Base-by-base conservation (phyloP, 2,888 invertebrate genomes). In the Ormyrus rosae region DNA sequence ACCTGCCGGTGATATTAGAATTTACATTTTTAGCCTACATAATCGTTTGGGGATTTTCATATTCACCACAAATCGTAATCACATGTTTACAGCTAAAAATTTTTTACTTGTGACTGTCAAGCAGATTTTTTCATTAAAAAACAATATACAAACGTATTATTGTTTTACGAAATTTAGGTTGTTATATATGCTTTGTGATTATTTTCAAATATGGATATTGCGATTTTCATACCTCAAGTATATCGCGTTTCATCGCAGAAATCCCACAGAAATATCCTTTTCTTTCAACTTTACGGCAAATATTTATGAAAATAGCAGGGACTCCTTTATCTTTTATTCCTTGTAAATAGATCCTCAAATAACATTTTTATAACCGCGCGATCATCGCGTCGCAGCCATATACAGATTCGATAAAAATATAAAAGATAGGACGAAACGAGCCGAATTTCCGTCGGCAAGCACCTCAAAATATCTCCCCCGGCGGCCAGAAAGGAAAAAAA, bases 11-110 rank as follows among this genome's bases (percentile, higher is more conserved):
- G 70, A 3, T 83, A 83, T 83, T 73, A 81, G 76, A 81, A 83
- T 83, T 83, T 81, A 83, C 80, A 81, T 83, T 76, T 80, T 69
- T 70, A 72, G 64, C 65, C 55, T 51, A 6, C 74, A 34, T 34
- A n/a, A 78, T 34, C 34, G 34, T 4, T 34, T 34, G 3, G 34
- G 34, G 34, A 34, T 4, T 34, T 34, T 34, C 34, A 34, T 34
- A 4, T 34, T 34, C 3, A 34, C 4, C 4, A 34, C 34, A 34
- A 34, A 34, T 34, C 34, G 34, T 34, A 34, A 34, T 34, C 34
- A 34, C 34, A 34, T 34, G 34, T 34, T 34, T 34, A 34, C 34
- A 4, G 34, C 2, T 34, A 34, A 34, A 34, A 3, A 34, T 34
- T 34, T 2, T 34, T 4, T 34, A 34, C 34, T 34, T 34, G 3